Base-by-base conservation (phyloP, 1,140 invertebrate species). In the Teleogryllus occipitalis region DNA sequence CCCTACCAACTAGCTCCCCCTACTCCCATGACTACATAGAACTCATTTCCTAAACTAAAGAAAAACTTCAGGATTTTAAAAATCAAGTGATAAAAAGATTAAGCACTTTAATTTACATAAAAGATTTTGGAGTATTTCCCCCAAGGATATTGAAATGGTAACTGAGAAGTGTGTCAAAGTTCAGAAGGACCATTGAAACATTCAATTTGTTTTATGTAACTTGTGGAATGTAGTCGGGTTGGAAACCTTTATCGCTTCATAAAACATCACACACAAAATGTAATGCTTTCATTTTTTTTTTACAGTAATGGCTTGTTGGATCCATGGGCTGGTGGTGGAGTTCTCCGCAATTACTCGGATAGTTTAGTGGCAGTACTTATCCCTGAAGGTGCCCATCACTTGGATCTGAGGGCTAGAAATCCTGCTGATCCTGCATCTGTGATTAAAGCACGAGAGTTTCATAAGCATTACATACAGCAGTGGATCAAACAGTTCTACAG, bases 321-420 rank as follows among this genome's bases (percentile, higher is more conserved):
- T 87, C 97, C 97, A 5, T 99, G 97, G 97, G 93, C 93, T 74
- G 91, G 92, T 82, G 97, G 96, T 82, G 97, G 97, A 47, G 92
- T 98, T n/a, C 83, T 95, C 27, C 87, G 89, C 82, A 91, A 92
- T 78, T 83, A 95, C 3, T 93, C 93, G 47, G 85, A 88, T 8
- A 87, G 90, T 12, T 87, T 96, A 0, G 84, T 91, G 7, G 90
- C 95, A 7, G 87, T 99, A 5, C 88, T 97, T 18, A 94, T 99
- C 78, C 91, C 94, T 7, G 92, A 97, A 85, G 95, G 93, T 0
- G 97, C 97, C 10, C 97, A 99, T 88, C 97, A 99, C 85, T 88
- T 98, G 47, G 97, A 98, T 86, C 88, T 98, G 21, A 90, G 97
- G 83, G 87, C 87, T 0, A 86, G 89, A 7, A 91, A 96, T 86